A percentile compares a stretch with the other conserved stretches of the same genome.
These are phyloP conservation scores for Allobates femoralis DNA, from an alignment of 2,797 vertebrate species.

Conservation along the genomic window DNA sequence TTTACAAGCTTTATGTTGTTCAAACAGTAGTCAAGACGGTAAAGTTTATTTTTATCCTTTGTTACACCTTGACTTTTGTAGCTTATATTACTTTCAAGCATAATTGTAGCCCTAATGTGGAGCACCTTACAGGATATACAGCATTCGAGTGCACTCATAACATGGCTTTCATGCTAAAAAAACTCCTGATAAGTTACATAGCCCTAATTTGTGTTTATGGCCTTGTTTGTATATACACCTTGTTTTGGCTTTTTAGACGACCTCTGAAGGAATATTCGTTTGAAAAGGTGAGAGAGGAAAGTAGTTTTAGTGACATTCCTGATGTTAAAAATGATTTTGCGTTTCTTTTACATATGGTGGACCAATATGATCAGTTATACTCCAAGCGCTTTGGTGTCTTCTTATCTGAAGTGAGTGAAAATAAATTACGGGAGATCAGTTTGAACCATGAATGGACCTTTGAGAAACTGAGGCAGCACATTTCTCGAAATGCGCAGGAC, in stretches of 20 bases:
- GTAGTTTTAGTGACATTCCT: constrained; percentile 98
- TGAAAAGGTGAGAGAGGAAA: constrained; percentile 97
- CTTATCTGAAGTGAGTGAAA: constrained; percentile 97
- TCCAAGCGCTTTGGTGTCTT: constrained; percentile 98
- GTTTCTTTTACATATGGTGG: constrained; percentile 98
- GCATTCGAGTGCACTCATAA: constrained; percentile 96
- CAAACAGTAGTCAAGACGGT: constrained; percentile 97
- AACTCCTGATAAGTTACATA: constrained; percentile 95
- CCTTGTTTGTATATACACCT: constrained; percentile 92
- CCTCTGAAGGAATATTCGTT: constrained; percentile 98
- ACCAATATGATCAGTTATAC: constrained; percentile 97
- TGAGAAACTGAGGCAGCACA: constrained; percentile 92
- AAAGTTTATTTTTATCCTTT: constrained; percentile 96
- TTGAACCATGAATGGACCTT: constrained; percentile 98
- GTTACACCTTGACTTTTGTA: constrained; percentile 96
- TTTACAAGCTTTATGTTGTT: constrained; percentile 95
- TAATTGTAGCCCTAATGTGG: constrained; percentile 88
- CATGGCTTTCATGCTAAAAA: constrained; percentile 98
- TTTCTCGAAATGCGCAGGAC: constrained; percentile 91
- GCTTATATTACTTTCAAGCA: constrained; percentile 94
- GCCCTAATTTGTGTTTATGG: constrained; percentile 94
- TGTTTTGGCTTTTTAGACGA: constrained; percentile 96
- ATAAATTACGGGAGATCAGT: constrained; percentile 95
- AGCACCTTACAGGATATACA: constrained; percentile 92
- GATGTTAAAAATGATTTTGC: constrained; percentile 99